Base-by-base conservation (phyloP, 2,113 vertebrate species). In the Camelus bactrianus region DNA sequence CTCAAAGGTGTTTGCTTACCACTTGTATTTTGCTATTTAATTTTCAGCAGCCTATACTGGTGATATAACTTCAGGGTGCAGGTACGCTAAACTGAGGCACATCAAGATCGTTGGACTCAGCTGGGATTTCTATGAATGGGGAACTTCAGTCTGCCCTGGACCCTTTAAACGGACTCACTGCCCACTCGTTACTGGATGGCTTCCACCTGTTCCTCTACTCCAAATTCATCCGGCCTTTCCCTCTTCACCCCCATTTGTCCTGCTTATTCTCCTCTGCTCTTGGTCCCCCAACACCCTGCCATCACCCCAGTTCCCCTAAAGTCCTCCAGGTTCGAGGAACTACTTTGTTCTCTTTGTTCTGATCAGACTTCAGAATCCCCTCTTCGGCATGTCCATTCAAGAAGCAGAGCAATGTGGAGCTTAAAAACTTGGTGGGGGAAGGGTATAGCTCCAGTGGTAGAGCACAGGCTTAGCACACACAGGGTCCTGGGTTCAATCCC, bases 221-320 rank as follows among this genome's bases (percentile, higher is more conserved):
- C 20, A 20, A 72, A 8, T 38, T 62, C 62, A 35, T 11, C 16
- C 26, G 42, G 22, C 4, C 19, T 16, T 24, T 35, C 60, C 32
- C 6, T 38, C 19, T 50, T 28, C 28, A 62, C 6, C 2, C 12
- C 3, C 1, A 1, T 5, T 20, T 5, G 5, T 1, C 28, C 4
- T 72, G 48, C 1, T 72, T 30, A 19, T 6, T 2, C 15, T 2
- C 42, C 22, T 52, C 76, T 42, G 3, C 7, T 8, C 2, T 6
- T 70, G 28, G 38, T 7, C n/a, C 32, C 69, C 52, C 15, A 6
- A 0, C 24, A 14, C 32, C 30, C 62, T 16, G 14, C 15, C 24
- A 32, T 8, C 20, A 30, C 6, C 7, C 13, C 6, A 2, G 4
- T 46, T 54, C 48, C 16, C 48, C 4, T 24, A 5, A 30, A 8